A percentile compares a stretch with the other conserved stretches of the same genome.
phyloP scores from a whole-genome alignment of 2,113 vertebrate genomes.

The Hemibagrus wyckioides region DNA sequence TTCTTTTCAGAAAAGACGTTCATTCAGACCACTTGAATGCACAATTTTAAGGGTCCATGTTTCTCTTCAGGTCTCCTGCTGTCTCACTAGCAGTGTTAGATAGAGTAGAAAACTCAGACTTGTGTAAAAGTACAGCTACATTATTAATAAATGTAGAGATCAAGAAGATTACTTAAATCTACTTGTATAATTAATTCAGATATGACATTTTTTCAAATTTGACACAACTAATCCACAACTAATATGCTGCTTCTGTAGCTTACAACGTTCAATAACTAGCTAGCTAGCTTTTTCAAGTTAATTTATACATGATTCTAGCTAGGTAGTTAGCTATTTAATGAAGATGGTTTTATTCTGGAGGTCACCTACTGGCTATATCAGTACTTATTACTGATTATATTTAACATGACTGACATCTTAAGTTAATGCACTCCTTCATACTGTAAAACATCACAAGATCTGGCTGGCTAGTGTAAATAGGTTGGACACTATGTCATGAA shows the following conservation, averaged over 20 bases:
- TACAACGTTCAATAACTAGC: background rate
- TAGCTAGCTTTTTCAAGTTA: background rate
- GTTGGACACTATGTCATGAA: background rate
- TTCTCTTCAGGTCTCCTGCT: constrained; percentile 8
- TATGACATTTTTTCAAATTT: background rate
- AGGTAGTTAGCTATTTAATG: background rate
- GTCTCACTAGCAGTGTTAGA: background rate
- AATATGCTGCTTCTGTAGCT: background rate
- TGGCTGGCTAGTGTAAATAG: background rate
- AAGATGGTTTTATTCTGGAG: background rate
- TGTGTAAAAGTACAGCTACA: too few relatives aligned
- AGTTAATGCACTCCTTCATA: background rate
- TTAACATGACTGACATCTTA: background rate
- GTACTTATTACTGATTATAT: background rate
- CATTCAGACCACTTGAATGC: constrained; percentile 4
- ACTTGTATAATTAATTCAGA: background rate
- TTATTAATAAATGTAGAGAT: background rate
- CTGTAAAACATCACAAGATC: background rate
- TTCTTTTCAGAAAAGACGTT: background rate
- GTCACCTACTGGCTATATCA: background rate
- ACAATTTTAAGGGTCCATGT: background rate
- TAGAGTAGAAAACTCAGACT: background rate
- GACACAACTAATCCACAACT: background rate
- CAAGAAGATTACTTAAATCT: background rate
- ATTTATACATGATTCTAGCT: background rate